Evolutionary conservation across 2,797 vertebrate genomes (phyloP).

Genomic region (Eospalax fontanierii): DNA sequence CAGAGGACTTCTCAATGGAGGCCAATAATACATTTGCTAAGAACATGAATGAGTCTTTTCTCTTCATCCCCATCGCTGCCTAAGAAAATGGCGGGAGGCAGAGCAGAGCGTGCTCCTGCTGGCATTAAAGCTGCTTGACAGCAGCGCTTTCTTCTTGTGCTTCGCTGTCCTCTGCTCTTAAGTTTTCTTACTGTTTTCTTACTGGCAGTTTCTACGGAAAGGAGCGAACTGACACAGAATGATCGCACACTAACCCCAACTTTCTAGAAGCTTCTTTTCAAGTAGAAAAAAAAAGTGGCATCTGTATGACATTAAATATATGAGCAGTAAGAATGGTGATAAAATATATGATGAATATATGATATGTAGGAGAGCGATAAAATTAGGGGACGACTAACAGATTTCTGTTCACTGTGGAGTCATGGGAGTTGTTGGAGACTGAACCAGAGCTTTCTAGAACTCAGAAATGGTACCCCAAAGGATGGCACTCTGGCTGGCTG

Average conservation of each 20-base stretch:
- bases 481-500: background rate
- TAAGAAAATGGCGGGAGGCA: background rate
- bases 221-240: background rate
- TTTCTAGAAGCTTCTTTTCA: background rate
- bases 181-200: too few species aligned
- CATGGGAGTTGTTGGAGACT: background rate
- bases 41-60: background rate
- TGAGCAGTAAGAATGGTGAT: accelerated
- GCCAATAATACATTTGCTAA: background rate
- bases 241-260: too few species aligned
- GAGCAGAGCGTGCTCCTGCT: too few species aligned
- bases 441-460: too few species aligned
- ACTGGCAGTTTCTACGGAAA: too few species aligned
- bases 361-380: background rate
- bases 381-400: background rate
- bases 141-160: background rate
- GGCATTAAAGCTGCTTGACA: too few species aligned
- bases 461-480: too few species aligned
- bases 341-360: too few species aligned
- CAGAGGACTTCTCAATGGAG: background rate
- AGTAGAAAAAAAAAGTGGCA: too few species aligned
- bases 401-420: accelerated
- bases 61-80: background rate
- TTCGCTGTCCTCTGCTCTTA: background rate
- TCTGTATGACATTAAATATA: background rate